A percentile compares a stretch with the other conserved stretches of the same genome.
These are phyloP conservation scores for Dendroctonus ponderosae DNA, from an alignment of 1,140 invertebrate genomes.

Conservation along the genomic window DNA sequence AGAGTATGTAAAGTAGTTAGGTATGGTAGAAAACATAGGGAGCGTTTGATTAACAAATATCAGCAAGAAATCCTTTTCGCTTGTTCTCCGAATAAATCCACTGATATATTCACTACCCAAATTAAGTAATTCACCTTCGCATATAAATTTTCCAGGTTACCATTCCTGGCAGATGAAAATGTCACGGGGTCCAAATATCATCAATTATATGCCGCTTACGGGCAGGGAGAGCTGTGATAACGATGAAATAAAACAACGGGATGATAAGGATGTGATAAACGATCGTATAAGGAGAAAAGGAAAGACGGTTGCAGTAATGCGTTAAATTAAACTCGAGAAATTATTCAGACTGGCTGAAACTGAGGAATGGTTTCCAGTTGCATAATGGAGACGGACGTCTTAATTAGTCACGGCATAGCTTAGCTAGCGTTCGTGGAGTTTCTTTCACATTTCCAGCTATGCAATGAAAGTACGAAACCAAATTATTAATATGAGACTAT, in stretches of 20 bases:
- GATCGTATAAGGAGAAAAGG: conserved; percentile 16
- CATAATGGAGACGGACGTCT: no score
- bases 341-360: not conserved
- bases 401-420: no score
- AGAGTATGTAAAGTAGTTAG: no score
- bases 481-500: no score
- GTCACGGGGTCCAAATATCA: conserved; percentile 12
- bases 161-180: conserved; percentile 15
- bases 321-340: conserved; percentile 13
- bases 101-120: not conserved
- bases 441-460: no score
- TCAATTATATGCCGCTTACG: conserved; percentile 19
- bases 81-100: no score
- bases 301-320: conserved; percentile 9
- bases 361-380: not conserved
- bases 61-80: no score
- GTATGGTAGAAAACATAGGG: no score
- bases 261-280: conserved; percentile 20
- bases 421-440: no score
- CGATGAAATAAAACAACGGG: conserved; percentile 20
- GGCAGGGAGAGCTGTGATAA: conserved; percentile 14
- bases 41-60: no score
- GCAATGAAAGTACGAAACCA: no score
- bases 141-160: conserved; percentile 10
- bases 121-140: conserved; percentile 4